Evolutionary conservation across 2,888 invertebrate species (phyloP).

Genomic region (Camponotus fellah): DNA sequence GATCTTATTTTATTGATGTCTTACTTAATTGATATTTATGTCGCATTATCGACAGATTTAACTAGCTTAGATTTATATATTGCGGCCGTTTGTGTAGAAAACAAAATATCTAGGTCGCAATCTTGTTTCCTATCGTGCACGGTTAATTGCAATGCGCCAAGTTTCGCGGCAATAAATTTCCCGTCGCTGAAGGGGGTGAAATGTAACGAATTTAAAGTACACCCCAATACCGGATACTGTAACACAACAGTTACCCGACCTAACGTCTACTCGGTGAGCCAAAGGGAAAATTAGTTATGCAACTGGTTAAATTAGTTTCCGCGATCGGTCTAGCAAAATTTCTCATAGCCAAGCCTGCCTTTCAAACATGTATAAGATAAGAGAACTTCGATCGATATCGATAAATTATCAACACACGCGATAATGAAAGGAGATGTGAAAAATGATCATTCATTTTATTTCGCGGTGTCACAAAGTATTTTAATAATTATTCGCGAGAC

Average conservation of each 20-base stretch:
- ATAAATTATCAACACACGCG: not conserved
- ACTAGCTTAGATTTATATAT: constrained; percentile 23
- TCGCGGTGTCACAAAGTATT: not conserved
- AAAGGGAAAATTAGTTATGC: constrained; percentile 43
- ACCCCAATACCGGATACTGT: constrained; percentile 35
- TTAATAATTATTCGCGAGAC: not conserved
- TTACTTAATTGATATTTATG: not conserved
- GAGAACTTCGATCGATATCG: not conserved
- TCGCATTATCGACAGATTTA: not conserved
- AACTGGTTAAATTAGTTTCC: constrained; percentile 38
- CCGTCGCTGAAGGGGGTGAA: constrained; percentile 47
- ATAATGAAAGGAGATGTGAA: not conserved
- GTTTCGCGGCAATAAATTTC: constrained; percentile 49
- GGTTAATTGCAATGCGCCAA: constrained; percentile 49
- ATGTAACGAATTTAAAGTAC: constrained; percentile 54
- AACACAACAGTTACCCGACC: constrained; percentile 37
- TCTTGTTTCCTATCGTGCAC: constrained; percentile 44
- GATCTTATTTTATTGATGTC: not conserved
- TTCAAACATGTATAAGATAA: not conserved
- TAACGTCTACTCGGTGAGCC: constrained; percentile 8
- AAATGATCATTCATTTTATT: not conserved
- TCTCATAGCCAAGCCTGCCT: not conserved
- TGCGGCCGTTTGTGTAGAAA: not conserved
- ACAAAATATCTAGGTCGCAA: constrained; percentile 39
- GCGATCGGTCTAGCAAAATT: constrained; percentile 17